Evolutionary conservation across 2,888 invertebrate genomes (phyloP).

Genomic region (Ornithoptera alexandrae): DNA sequence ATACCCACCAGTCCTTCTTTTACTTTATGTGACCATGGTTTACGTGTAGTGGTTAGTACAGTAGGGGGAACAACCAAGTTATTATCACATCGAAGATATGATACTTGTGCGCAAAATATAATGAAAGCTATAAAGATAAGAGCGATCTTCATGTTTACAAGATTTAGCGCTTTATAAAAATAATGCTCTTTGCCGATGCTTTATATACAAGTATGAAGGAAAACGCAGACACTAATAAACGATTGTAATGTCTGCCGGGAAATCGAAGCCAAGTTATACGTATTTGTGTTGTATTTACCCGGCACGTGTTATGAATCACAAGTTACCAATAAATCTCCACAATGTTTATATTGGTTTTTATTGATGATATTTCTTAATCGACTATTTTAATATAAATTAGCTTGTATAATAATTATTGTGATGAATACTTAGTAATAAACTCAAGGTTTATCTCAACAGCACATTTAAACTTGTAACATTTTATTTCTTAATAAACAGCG

Average conservation of each 20-base stretch:
- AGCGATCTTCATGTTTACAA: conserved; percentile 11
- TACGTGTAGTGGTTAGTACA: conserved; percentile 17
- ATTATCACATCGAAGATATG: not conserved
- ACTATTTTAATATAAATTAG: no score
- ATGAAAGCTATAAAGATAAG: conserved; percentile 2
- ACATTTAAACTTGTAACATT: no score
- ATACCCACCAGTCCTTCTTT: conserved; percentile 24
- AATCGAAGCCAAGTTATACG: conserved; percentile 7
- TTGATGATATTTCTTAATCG: not conserved
- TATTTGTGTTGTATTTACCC: conserved; percentile 10
- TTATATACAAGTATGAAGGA: conserved; percentile 22
- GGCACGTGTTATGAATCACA: conserved; percentile 22
- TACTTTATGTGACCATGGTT: conserved; percentile 27
- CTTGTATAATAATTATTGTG: no score
- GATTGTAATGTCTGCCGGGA: conserved; percentile 1
- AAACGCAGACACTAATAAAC: not conserved
- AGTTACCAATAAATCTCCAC: conserved; percentile 1
- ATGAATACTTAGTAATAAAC: no score
- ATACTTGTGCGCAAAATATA: conserved; percentile 5
- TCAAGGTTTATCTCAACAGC: no score
- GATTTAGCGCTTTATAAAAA: conserved; percentile 1
- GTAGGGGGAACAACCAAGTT: not conserved
- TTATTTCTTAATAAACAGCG: no score
- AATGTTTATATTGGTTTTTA: not conserved
- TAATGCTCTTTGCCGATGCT: not conserved